A percentile compares a stretch with the other conserved stretches of the same genome.
Evolutionary conservation across 1,140 invertebrate species (phyloP).

Genomic region (Drosophila ogumai): DNA sequence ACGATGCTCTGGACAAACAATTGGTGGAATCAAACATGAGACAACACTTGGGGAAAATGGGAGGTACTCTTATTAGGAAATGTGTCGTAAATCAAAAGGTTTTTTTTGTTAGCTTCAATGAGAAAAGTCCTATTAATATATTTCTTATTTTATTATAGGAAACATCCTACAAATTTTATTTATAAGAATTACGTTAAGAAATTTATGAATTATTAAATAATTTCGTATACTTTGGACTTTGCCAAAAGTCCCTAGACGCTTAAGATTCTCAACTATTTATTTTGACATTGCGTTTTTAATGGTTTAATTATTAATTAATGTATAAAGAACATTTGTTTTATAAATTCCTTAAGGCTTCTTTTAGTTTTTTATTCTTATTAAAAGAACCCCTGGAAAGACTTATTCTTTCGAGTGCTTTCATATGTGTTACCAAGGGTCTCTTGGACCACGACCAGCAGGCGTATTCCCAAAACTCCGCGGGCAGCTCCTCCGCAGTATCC

Average conservation of each 20-base stretch:
- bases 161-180: too few species aligned
- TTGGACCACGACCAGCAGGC: conserved; percentile 42
- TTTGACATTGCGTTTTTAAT: too few species aligned
- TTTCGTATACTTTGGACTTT: too few species aligned
- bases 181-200: too few species aligned
- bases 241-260: too few species aligned
- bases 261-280: too few species aligned
- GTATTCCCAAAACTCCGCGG: conserved; percentile 76
- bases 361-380: too few species aligned
- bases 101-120: not conserved
- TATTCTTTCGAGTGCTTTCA: conserved; percentile 16
- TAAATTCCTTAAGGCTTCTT: too few species aligned
- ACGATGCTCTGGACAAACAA: conserved; percentile 70
- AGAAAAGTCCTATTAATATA: not conserved
- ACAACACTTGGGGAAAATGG: conserved; percentile 11
- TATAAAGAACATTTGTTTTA: too few species aligned
- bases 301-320: too few species aligned
- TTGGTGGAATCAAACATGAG: not conserved
- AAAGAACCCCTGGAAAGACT: not conserved
- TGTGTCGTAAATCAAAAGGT: not conserved
- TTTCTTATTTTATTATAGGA: not conserved
- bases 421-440: conserved; percentile 30
- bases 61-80: not conserved
- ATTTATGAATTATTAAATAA: too few species aligned
- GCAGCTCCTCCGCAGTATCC: conserved; percentile 14